Evolutionary conservation across 2,797 vertebrate species (phyloP), one percentile per base, ranked within the genome.

Genomic region (Phalanger gymnotis): DNA sequence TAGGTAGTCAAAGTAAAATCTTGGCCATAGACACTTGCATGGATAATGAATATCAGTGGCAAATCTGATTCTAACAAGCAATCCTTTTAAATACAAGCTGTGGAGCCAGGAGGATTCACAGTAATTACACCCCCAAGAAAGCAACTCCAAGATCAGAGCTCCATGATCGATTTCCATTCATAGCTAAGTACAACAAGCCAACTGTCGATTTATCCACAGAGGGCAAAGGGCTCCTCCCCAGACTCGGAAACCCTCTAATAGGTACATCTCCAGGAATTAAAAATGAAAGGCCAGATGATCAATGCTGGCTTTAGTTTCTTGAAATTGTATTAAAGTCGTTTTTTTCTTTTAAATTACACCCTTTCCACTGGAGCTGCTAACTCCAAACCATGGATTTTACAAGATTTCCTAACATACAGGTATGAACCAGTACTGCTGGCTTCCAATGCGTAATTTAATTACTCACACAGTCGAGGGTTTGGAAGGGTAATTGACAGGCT

Each of bases 391-490:
- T 87, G 95, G 94, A 66, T 97, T 97, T 96, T 96, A 31, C 12
- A 95, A 96, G 96, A 97, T 89, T 0, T 56, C 34, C 34, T 16
- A 96, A 54, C 40, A 54, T 9, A 95, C 34, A 95, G 90, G 90
- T 93, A 97, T n/a, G 53, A 94, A 55, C 52, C 93, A n/a, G 94
- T 30, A 94, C 53, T 22, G 22, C 53, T 55, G 10, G n/a, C 66
- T 95, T 97, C 91, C 30, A 53, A 51, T 97, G 95, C 93, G 97
- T 92, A 92, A 96, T 96, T 95, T 96, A 92, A 98, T 66, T 92
- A 92, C 54, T 96, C 31, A 40, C 28, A 52, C 53, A 94, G 94
- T 91, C 27, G 92, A 93, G 53, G n/a, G 6, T 94, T 91, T 53
- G 56, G 95, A 93, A 91, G 56, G 27, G 93, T 91, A 95, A 51